Percentiles rank a stretch among this genome's conserved stretches.
Conservation (phyloP, 2,797 vertebrate species). For the Silurus lanzhouensis region DNA sequence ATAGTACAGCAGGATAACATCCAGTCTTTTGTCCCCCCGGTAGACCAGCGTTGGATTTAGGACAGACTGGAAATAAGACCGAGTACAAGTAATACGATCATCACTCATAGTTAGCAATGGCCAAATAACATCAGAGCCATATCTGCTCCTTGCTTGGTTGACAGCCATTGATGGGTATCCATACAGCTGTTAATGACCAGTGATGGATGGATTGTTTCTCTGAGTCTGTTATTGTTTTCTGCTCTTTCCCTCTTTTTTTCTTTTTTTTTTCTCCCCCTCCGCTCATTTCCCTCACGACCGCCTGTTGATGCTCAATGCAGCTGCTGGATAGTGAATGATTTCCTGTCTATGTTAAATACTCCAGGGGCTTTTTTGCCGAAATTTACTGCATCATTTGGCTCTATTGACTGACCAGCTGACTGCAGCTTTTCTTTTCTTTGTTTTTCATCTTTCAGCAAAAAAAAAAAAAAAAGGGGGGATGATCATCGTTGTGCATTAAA, state of each 20-base stretch:
- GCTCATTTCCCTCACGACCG: constrained; percentile 47
- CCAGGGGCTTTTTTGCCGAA: constrained; percentile 36
- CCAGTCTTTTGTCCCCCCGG: neutral
- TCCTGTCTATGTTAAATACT: constrained; percentile 43
- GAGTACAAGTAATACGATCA: constrained; percentile 32
- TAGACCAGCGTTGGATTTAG: constrained; percentile 11
- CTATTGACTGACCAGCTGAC: constrained; percentile 46
- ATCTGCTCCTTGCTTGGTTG: constrained; percentile 35
- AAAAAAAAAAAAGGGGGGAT: neutral
- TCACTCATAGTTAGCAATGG: constrained; percentile 49
- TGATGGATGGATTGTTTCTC: constrained; percentile 53
- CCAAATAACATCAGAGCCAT: constrained; percentile 51
- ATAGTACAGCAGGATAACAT: neutral
- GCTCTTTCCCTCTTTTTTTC: constrained; percentile 8
- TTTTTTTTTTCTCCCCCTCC: constrained; percentile 14
- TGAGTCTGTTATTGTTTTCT: constrained; percentile 34
- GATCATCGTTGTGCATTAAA: neutral
- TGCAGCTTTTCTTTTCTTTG: constrained; percentile 21
- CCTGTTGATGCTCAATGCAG: constrained; percentile 39
- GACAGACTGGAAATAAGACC: neutral
- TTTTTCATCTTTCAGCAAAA: constrained; percentile 58
- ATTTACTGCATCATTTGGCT: constrained; percentile 51
- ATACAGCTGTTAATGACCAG: constrained; percentile 40
- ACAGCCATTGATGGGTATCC: constrained; percentile 33
- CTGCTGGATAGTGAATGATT: constrained; percentile 49